Percentiles rank a stretch among this genome's conserved stretches.
phyloP scores from a whole-genome alignment of 2,888 invertebrate genomes.

The Aporophyla nigra region DNA sequence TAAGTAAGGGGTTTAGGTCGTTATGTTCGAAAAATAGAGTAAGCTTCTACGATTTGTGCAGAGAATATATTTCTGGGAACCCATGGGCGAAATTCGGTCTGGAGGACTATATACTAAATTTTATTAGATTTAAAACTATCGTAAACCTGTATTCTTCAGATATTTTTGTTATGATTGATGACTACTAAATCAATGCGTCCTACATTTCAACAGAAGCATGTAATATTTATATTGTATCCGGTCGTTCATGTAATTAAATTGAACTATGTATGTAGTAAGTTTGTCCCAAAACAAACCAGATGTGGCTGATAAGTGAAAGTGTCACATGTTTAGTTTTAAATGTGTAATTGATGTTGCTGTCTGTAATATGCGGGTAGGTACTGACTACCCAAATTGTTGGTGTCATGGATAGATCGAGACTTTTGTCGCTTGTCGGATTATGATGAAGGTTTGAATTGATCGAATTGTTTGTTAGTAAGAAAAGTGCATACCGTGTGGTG shows the following conservation, averaged over 20 bases:
- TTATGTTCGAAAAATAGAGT: background rate
- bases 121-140: conserved; percentile 13
- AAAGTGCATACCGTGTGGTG: no score
- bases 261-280: conserved; percentile 36
- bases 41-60: background rate
- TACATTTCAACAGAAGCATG: conserved; percentile 37
- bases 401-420: conserved; percentile 29
- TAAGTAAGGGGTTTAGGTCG: background rate
- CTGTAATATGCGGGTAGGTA: conserved; percentile 58
- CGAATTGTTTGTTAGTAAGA: background rate
- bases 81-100: no score
- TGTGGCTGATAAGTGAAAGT: conserved; percentile 63
- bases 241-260: conserved; percentile 37
- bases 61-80: background rate
- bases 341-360: conserved; percentile 59
- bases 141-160: conserved; percentile 32
- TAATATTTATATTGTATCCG: conserved; percentile 51
- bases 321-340: conserved; percentile 52
- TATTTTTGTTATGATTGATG: conserved; percentile 41
- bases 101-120: conserved; percentile 6
- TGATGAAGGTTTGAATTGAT: background rate
- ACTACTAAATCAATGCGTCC: conserved; percentile 31
- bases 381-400: conserved; percentile 1
- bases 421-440: conserved; percentile 4
- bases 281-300: conserved; percentile 46